These are phyloP conservation scores for Alca torda DNA, from an alignment of 2,797 vertebrate species.

Conservation along the genomic window DNA sequence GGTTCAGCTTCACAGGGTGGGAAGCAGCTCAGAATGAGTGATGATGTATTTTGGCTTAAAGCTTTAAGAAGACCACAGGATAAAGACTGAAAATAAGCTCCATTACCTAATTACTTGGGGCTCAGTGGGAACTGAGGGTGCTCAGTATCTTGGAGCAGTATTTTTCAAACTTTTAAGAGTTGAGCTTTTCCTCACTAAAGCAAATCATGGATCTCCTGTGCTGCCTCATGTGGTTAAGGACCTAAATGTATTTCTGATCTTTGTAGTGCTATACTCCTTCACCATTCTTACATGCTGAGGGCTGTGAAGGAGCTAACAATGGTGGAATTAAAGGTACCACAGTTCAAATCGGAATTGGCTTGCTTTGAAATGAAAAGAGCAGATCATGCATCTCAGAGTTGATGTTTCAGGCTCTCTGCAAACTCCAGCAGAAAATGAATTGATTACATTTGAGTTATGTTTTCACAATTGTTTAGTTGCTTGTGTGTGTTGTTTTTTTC, in stretches of 20 bases:
- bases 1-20: slow-evolving; percentile 58
- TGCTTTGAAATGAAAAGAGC: background rate
- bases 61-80: slow-evolving; percentile 35
- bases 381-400: background rate
- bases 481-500: background rate
- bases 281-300: background rate
- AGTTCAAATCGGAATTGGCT: background rate
- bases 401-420: background rate
- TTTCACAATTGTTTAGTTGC: background rate
- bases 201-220: background rate
- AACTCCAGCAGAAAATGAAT: background rate
- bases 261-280: background rate
- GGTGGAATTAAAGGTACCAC: background rate
- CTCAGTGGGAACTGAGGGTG: background rate
- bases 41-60: slow-evolving; percentile 63
- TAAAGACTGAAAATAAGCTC: slow-evolving; percentile 58
- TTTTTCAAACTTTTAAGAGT: background rate
- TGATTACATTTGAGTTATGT: background rate
- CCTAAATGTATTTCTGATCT: background rate
- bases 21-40: slow-evolving; percentile 57
- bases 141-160: background rate
- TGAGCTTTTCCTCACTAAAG: background rate
- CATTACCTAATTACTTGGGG: slow-evolving; percentile 57
- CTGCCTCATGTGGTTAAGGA: background rate
- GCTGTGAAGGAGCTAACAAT: background rate